phyloP scores from a whole-genome alignment of 2,888 invertebrate genomes.

The Acleris cristana region DNA sequence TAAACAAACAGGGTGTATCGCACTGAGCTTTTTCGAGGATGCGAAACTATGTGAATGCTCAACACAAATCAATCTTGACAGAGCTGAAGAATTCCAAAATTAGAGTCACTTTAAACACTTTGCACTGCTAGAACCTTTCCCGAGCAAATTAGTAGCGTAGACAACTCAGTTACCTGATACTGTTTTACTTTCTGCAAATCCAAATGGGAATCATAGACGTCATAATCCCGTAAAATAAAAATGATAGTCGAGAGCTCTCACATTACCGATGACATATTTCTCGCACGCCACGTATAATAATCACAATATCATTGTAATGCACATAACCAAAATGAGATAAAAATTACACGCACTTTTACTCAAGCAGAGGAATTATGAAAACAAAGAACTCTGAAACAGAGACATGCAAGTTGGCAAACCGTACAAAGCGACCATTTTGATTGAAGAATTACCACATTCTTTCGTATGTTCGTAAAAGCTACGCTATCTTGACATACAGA shows the following conservation, averaged over 20 bases:
- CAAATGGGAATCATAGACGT: conserved; percentile 67
- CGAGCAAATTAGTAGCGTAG: conserved; percentile 39
- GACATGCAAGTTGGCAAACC: conserved; percentile 86
- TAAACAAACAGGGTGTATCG: conserved; percentile 22
- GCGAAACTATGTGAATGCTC: conserved; percentile 53
- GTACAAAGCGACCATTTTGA: conserved; percentile 89
- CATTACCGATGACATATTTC: conserved; percentile 83
- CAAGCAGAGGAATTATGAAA: conserved; percentile 68
- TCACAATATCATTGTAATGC: conserved; percentile 52
- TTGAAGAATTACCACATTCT: conserved; percentile 90
- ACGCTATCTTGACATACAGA: conserved; percentile 58
- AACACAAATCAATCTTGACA: conserved; percentile 71
- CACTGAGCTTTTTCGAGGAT: conserved; percentile 16
- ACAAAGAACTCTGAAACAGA: conserved; percentile 82
- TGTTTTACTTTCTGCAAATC: conserved; percentile 64
- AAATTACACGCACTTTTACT: conserved; percentile 53
- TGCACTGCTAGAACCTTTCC: conserved; percentile 42
- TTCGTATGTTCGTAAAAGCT: conserved; percentile 74
- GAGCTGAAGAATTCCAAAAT: conserved; percentile 79
- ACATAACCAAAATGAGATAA: conserved; percentile 51
- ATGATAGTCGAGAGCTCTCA: conserved; percentile 77
- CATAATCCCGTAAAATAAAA: conserved; percentile 76
- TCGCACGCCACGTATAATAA: conserved; percentile 60
- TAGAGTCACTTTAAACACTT: conserved; percentile 71
- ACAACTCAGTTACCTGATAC: conserved; percentile 61